A percentile compares a stretch with the other conserved stretches of the same genome.
These are phyloP conservation scores for Eupithecia insigniata DNA, from an alignment of 2,888 invertebrate species.

Conservation along the genomic window DNA sequence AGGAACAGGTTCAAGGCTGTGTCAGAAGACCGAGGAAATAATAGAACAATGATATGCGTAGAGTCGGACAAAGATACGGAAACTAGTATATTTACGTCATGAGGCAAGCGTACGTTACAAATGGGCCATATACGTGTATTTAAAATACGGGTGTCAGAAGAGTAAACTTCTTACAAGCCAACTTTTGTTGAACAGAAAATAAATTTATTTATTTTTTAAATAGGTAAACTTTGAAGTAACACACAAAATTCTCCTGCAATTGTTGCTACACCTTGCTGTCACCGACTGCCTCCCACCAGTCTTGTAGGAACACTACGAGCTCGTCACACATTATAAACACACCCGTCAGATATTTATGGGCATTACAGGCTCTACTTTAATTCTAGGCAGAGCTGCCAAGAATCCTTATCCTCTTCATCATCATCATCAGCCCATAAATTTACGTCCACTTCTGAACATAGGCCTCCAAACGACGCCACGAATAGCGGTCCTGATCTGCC, in stretches of 20 bases:
- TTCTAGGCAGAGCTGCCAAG: background rate
- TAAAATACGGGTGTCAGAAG: background rate
- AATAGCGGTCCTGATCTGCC: too few relatives aligned
- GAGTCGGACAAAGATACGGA: background rate
- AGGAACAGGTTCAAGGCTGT: constrained; percentile 26
- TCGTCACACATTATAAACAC: background rate
- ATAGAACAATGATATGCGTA: background rate
- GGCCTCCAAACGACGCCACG: too few relatives aligned
- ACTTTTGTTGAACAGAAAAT: background rate
- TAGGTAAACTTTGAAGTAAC: too few relatives aligned
- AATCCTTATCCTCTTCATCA: too few relatives aligned
- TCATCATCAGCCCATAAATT: too few relatives aligned
- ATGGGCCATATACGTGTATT: background rate
- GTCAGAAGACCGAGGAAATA: constrained; percentile 9
- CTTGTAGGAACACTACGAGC: background rate
- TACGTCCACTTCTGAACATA: too few relatives aligned
- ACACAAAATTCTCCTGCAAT: background rate
- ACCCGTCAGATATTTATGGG: too few relatives aligned
- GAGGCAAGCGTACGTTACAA: background rate
- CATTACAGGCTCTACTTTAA: too few relatives aligned
- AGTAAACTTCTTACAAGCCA: background rate
- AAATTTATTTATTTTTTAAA: background rate
- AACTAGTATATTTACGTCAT: background rate
- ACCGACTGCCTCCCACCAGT: too few relatives aligned
- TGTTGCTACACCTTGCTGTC: background rate